phyloP scores from a whole-genome alignment of 2,888 invertebrate genomes.

The Callinectes sapidus region DNA sequence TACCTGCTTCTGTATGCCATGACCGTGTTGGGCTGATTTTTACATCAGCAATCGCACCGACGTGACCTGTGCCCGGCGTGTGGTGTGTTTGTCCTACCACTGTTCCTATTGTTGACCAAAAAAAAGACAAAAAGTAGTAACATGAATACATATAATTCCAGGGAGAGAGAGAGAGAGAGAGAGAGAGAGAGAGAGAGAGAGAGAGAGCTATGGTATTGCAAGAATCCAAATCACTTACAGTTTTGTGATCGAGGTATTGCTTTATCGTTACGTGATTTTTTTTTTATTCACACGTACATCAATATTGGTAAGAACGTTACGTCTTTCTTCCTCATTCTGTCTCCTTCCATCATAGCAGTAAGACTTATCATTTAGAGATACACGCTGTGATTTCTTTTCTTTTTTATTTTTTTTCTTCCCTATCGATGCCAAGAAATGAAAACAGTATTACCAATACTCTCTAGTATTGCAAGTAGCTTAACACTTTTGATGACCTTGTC shows the following conservation, averaged over 20 bases:
- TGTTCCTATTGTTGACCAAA: neutral
- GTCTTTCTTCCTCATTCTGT: neutral
- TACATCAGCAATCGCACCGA: neutral
- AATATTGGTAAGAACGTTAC: no score
- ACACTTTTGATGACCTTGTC: neutral
- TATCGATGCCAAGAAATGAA: neutral
- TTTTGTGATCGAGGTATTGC: no score
- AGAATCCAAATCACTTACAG: no score
- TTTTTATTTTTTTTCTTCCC: neutral
- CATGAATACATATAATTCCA: neutral
- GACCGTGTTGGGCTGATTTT: slow-evolving; percentile 18
- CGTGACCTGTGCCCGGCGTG: neutral
- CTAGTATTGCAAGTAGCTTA: neutral
- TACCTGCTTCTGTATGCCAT: slow-evolving; percentile 15
- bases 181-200: neutral
- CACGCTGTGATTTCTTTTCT: no score
- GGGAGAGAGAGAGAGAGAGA: neutral
- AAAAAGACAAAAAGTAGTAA: neutral
- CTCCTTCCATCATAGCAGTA: neutral
- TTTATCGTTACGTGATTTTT: neutral
- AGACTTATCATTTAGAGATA: neutral
- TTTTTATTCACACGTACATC: no score
- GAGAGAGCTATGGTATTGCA: neutral
- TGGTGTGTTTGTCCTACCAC: neutral
- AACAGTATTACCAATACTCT: neutral